Base-by-base conservation (phyloP, 1,140 invertebrate genomes). In the Pseudomyrmex dendroicus region DNA sequence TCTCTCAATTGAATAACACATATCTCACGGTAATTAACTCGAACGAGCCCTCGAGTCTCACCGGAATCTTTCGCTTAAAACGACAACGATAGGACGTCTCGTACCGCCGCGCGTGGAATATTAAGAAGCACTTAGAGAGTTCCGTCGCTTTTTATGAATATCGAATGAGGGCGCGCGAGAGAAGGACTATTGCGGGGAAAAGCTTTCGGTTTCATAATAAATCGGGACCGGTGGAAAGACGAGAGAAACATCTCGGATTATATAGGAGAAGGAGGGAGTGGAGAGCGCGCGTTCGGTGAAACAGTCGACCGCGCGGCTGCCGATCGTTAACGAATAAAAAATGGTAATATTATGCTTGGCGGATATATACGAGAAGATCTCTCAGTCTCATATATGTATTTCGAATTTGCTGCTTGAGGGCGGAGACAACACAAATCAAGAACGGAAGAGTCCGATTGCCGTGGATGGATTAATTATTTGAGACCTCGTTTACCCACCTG, bases 281-380 rank as follows among this genome's bases (percentile, higher is more conserved):
- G n/a, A 72, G 64, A 20, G 25, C 5, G 22, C 25, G 57, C n/a
- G 44, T 63, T 72, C 52, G 70, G 56, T 88, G 52, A 82, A 87
- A 88, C 85, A 82, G 64, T 74, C 74, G 76, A 67, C 68, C 83
- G 35, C 35, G 35, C 35, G 63, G 62, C 87, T 89, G 84, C 86
- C 63, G 84, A 89, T 89, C 87, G 87, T 89, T 89, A 89, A 89
- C 84, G 84, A 80, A 78, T 89, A 89, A 89, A 86, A 78, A 86
- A 89, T 89, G 86, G 73, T 87, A 88, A 88, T 88, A 88, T 88
- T 88, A 88, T 88, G 86, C 86, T 73, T 64, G 67, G 74, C 25
- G 57, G 10, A 35, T 35, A 13, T 80, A 84, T 86, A 50, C 56
- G 76, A 64, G 22, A 82, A 2, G 25, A 67, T 35, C 35, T 52